These are phyloP conservation scores for Stegostoma tigrinum DNA, from an alignment of 2,113 vertebrate species.

Conservation along the genomic window DNA sequence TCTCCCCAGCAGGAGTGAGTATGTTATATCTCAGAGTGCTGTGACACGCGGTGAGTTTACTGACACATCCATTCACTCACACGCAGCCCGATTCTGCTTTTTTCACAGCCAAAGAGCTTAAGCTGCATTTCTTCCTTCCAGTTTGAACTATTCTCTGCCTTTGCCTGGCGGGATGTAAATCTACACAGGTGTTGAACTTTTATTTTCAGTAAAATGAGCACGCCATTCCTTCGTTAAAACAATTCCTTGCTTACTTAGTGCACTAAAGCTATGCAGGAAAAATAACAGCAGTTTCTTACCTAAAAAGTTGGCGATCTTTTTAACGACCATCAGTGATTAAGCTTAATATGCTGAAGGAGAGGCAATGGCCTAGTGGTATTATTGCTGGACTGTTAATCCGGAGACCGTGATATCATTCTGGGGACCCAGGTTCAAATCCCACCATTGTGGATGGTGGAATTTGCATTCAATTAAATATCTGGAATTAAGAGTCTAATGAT, in stretches of 20 bases:
- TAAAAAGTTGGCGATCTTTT: background rate
- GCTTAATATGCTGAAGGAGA: background rate
- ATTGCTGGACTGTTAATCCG: too few species aligned
- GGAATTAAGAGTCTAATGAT: too few species aligned
- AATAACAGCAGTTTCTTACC: background rate
- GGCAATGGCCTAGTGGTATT: too few species aligned
- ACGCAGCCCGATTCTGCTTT: background rate
- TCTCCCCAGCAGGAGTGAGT: too few species aligned
- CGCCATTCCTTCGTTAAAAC: background rate
- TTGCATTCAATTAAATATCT: too few species aligned
- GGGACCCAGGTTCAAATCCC: too few species aligned
- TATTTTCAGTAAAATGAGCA: background rate
- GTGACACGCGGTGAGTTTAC: background rate
- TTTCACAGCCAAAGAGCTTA: background rate
- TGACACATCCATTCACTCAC: background rate
- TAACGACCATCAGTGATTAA: background rate
- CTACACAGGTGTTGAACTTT: background rate
- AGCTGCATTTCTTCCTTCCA: background rate
- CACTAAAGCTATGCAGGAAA: background rate
- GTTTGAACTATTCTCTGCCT: background rate
- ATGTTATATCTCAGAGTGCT: background rate
- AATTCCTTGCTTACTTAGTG: background rate
- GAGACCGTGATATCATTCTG: too few species aligned
- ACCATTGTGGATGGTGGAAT: too few species aligned
- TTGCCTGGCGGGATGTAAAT: background rate